These are phyloP conservation scores for Sarcophilus harrisii DNA, from an alignment of 2,797 vertebrate species.

Conservation along the genomic window DNA sequence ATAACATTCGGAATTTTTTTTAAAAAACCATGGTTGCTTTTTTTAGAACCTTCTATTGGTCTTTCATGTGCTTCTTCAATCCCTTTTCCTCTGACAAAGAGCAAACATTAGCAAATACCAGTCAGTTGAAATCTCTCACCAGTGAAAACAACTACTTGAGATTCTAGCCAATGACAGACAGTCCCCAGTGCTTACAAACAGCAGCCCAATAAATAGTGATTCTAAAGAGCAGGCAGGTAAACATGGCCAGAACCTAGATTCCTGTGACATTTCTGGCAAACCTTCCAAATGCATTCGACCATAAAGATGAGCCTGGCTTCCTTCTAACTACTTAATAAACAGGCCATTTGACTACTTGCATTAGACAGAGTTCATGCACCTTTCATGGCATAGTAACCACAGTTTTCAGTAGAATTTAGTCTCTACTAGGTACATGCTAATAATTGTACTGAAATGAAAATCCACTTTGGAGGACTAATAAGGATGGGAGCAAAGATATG, in stretches of 20 bases:
- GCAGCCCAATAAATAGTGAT: neutral
- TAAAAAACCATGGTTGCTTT: neutral
- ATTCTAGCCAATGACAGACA: conserved; percentile 49
- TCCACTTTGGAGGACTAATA: neutral
- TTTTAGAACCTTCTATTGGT: neutral
- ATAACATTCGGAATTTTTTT: neutral
- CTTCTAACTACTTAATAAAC: neutral
- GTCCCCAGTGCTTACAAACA: neutral
- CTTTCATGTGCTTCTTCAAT: neutral
- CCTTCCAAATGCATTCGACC: neutral
- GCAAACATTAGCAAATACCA: conserved; percentile 32
- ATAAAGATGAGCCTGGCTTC: neutral
- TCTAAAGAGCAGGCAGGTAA: conserved; percentile 17
- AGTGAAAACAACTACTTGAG: conserved; percentile 51
- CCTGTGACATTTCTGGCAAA: conserved; percentile 16
- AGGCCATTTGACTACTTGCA: neutral
- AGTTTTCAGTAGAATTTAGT: neutral
- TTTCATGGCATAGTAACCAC: neutral
- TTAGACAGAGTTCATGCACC: neutral
- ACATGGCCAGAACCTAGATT: neutral
- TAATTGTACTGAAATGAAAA: neutral
- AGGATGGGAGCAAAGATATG: neutral
- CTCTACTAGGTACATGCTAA: neutral
- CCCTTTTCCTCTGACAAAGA: neutral
- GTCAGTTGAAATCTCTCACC: conserved; percentile 63